phyloP scores from a whole-genome alignment of 2,888 invertebrate genomes.

The Phaonia tiefii region DNA sequence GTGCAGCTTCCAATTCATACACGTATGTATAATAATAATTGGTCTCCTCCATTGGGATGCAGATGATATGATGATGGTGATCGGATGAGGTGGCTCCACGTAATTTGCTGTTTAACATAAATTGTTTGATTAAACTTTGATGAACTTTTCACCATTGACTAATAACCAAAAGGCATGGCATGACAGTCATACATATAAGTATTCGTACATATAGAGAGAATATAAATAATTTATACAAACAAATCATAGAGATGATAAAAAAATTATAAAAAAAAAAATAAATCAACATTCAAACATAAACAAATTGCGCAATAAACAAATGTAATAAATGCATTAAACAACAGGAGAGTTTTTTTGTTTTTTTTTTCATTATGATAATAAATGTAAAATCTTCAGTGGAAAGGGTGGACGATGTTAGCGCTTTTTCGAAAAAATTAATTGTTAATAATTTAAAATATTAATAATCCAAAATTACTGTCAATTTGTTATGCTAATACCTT shows the following conservation, averaged over 20 bases:
- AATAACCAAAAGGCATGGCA: not conserved
- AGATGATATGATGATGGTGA: not conserved
- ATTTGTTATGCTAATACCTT: not conserved
- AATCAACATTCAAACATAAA: not conserved
- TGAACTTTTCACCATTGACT: constrained; percentile 36
- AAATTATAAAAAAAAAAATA: too few species aligned
- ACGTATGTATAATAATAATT: not conserved
- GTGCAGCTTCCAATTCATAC: too few species aligned
- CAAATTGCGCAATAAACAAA: not conserved
- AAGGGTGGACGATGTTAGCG: too few species aligned
- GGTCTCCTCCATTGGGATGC: not conserved
- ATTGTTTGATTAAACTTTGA: constrained; percentile 42
- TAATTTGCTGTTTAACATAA: constrained; percentile 51
- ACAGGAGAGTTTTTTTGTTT: not conserved
- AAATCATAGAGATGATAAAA: not conserved
- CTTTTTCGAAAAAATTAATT: too few species aligned
- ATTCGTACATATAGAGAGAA: not conserved
- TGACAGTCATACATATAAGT: not conserved
- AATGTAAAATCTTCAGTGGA: too few species aligned
- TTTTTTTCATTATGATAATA: too few species aligned
- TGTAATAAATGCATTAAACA: constrained; percentile 9
- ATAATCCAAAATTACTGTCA: not conserved
- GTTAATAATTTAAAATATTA: not conserved
- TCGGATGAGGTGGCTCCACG: too few species aligned
- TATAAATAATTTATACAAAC: not conserved